Conservation (phyloP, 2,797 vertebrate genomes). For the Enteromius paludinosus region DNA sequence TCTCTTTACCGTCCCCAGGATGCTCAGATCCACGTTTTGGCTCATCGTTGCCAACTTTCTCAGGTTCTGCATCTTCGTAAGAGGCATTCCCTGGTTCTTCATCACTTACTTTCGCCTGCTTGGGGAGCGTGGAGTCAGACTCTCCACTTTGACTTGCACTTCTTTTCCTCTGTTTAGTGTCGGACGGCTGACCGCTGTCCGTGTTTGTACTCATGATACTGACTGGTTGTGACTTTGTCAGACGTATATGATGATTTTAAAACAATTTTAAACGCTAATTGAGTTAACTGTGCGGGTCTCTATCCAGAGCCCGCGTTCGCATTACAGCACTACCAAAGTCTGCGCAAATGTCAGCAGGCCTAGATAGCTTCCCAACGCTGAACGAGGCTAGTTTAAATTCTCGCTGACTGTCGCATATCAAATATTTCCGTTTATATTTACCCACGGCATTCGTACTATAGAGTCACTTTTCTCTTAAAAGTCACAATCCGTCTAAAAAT, state of each 20-base stretch:
- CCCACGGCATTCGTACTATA: neutral
- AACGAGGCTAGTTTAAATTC: slow-evolving; percentile 9
- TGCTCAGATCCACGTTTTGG: slow-evolving; percentile 2
- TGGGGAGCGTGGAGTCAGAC: slow-evolving; percentile 61
- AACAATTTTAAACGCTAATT: neutral
- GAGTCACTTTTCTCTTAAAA: slow-evolving; percentile 19
- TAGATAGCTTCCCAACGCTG: slow-evolving; percentile 23
- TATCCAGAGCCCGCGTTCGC: slow-evolving; percentile 25
- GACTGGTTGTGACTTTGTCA: slow-evolving; percentile 18
- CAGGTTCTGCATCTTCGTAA: slow-evolving; percentile 30
- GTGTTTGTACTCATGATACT: slow-evolving; percentile 77
- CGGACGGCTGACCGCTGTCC: slow-evolving; percentile 68
- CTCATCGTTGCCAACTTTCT: slow-evolving; percentile 31
- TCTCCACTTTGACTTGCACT: slow-evolving; percentile 69
- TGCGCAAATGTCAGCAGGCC: slow-evolving; percentile 58
- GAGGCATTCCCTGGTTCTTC: slow-evolving; percentile 35
- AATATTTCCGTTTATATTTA: neutral
- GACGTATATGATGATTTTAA: neutral
- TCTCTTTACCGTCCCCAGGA: slow-evolving; percentile 61
- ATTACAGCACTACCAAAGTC: slow-evolving; percentile 46
- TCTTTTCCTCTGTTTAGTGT: slow-evolving; percentile 72
- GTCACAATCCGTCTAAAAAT: slow-evolving; percentile 32
- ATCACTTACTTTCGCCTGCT: slow-evolving; percentile 70
- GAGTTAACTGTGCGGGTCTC: slow-evolving; percentile 2
- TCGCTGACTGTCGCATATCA: neutral